Conservation (phyloP, 2,797 vertebrate species). For the Characodon lateralis region DNA sequence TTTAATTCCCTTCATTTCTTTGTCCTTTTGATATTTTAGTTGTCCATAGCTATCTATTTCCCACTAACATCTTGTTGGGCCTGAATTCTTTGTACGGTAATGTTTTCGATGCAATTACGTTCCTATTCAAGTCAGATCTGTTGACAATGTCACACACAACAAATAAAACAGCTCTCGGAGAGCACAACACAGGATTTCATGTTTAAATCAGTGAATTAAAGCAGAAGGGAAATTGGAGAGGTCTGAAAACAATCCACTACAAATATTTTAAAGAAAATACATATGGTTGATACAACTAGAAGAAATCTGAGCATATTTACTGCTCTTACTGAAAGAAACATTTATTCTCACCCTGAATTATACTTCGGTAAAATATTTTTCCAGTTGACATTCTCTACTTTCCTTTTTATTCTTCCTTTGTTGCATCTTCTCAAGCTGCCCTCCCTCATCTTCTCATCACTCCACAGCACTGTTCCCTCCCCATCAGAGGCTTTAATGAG, state of each 20-base stretch:
- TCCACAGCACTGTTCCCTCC: not conserved
- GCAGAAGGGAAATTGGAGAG: not conserved
- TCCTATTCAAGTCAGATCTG: not conserved
- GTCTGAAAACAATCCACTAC: not conserved
- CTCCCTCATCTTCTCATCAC: constrained; percentile 7
- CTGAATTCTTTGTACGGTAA: not conserved
- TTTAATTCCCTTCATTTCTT: constrained; percentile 9
- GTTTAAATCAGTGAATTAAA: not conserved
- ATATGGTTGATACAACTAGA: not conserved
- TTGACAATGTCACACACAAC: not conserved
- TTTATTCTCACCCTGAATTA: not conserved
- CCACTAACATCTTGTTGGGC: not conserved
- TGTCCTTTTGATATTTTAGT: not conserved
- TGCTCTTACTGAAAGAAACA: not conserved
- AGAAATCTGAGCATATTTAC: not conserved
- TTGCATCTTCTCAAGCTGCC: not conserved
- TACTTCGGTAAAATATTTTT: not conserved
- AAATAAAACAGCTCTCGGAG: not conserved
- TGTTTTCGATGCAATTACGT: not conserved
- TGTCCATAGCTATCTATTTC: not conserved
- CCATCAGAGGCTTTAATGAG: constrained; percentile 48
- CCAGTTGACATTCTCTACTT: not conserved
- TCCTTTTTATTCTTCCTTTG: not conserved
- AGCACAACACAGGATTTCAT: not conserved
- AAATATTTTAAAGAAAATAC: not conserved